Percentiles rank a stretch among this genome's conserved stretches.
Conservation (phyloP, 2,113 vertebrate genomes). For the Pelmatolapia mariae region DNA sequence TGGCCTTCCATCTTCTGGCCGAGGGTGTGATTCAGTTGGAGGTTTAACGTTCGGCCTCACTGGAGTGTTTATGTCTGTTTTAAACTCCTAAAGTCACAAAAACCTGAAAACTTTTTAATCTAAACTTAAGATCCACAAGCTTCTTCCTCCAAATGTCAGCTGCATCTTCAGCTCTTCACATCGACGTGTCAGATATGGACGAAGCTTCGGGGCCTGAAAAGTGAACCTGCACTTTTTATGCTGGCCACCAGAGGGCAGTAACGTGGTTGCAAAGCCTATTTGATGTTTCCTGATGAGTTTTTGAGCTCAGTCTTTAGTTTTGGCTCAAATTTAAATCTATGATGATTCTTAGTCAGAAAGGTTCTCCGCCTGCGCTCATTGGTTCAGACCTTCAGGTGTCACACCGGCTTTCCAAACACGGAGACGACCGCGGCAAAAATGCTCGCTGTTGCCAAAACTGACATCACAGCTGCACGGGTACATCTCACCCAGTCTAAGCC, state of each 20-base stretch:
- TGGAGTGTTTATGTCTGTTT: neutral
- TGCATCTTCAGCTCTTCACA: neutral
- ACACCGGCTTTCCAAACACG: neutral
- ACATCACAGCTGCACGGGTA: neutral
- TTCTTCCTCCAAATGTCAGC: neutral
- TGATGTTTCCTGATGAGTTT: neutral
- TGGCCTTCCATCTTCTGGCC: neutral
- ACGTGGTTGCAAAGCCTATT: neutral
- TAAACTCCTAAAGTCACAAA: neutral
- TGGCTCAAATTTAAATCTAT: accelerated
- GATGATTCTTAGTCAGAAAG: neutral
- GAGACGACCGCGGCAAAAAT: neutral
- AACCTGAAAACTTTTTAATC: accelerated
- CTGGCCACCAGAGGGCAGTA: neutral
- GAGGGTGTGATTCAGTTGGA: neutral
- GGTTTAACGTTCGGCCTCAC: neutral
- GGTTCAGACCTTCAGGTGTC: neutral
- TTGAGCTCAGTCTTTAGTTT: neutral
- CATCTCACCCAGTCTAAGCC: neutral
- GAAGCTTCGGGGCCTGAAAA: neutral
- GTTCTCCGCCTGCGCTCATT: neutral
- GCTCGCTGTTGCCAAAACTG: neutral
- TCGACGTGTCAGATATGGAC: accelerated
- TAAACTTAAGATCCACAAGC: neutral
- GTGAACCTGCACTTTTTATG: neutral